phyloP scores from a whole-genome alignment of 2,113 vertebrate genomes.

The Cololabis saira region DNA sequence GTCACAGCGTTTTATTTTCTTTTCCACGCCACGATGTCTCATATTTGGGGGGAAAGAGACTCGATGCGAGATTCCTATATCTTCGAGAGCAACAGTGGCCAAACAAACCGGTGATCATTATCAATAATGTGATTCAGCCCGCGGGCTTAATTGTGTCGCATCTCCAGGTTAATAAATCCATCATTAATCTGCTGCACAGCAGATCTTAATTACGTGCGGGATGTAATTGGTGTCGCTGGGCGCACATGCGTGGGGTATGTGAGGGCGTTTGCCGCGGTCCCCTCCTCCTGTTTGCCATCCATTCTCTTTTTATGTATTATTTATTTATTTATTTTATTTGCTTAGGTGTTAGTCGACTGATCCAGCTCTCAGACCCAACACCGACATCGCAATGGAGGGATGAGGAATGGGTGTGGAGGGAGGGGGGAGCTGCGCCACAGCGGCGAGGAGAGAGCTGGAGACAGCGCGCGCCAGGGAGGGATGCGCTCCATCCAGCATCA shows the following conservation, averaged over 20 bases:
- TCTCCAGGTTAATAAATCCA: not conserved
- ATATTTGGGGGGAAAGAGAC: too few relatives aligned
- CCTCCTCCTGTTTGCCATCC: constrained; percentile 16
- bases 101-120: too few relatives aligned
- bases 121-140: not conserved
- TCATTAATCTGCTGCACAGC: constrained; percentile 7
- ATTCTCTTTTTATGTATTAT: constrained; percentile 23
- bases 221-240: constrained; percentile 2
- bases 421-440: constrained; percentile 64
- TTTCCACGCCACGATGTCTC: not conserved
- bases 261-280: constrained; percentile 5
- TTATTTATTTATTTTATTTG: not conserved
- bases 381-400: constrained; percentile 59
- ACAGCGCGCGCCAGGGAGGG: constrained; percentile 69
- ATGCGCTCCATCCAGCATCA: constrained; percentile 54
- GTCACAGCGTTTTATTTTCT: constrained; percentile 1
- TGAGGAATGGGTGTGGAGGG: constrained; percentile 54
- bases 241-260: not conserved
- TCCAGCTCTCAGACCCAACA: constrained; percentile 46
- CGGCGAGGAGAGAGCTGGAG: constrained; percentile 51
- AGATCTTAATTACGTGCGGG: not conserved
- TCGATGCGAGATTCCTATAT: too few relatives aligned
- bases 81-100: too few relatives aligned
- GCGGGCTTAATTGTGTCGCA: not conserved
- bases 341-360: constrained; percentile 38